phyloP scores from a whole-genome alignment of 2,888 invertebrate species.

The Dorcus hopei region DNA sequence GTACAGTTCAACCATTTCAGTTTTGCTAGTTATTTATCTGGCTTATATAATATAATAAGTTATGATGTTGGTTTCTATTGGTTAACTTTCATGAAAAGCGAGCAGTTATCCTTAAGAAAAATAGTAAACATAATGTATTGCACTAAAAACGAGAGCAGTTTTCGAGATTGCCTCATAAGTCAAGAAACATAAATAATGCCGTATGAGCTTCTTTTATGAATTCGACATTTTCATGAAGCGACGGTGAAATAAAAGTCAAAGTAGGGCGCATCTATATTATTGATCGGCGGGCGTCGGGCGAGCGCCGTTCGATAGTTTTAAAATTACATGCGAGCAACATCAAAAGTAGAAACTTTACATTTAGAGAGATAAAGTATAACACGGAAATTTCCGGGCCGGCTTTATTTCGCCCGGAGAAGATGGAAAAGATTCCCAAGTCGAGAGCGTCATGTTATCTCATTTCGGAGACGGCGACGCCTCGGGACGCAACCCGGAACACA shows the following conservation, averaged over 20 bases:
- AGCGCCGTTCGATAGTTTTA: not conserved
- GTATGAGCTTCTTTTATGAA: too few species aligned
- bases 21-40: too few species aligned
- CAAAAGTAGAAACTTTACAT: slow-evolving; percentile 3
- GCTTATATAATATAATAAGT: too few species aligned
- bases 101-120: not conserved
- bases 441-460: slow-evolving; percentile 30
- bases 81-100: too few species aligned
- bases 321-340: slow-evolving; percentile 6
- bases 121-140: not conserved
- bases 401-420: slow-evolving; percentile 28
- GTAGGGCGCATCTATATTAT: slow-evolving; percentile 1
- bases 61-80: too few species aligned
- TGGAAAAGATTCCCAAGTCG: slow-evolving; percentile 29
- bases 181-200: too few species aligned
- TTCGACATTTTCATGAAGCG: not conserved
- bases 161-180: too few species aligned
- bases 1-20: too few species aligned
- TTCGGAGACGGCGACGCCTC: slow-evolving; percentile 27
- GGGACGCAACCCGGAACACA: slow-evolving; percentile 29
- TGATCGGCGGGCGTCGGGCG: not conserved
- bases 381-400: slow-evolving; percentile 9
- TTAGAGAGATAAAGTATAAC: slow-evolving; percentile 1
- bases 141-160: too few species aligned
- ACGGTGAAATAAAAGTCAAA: not conserved